phyloP scores from a whole-genome alignment of 2,888 invertebrate species.

The Diaprepes abbreviatus region DNA sequence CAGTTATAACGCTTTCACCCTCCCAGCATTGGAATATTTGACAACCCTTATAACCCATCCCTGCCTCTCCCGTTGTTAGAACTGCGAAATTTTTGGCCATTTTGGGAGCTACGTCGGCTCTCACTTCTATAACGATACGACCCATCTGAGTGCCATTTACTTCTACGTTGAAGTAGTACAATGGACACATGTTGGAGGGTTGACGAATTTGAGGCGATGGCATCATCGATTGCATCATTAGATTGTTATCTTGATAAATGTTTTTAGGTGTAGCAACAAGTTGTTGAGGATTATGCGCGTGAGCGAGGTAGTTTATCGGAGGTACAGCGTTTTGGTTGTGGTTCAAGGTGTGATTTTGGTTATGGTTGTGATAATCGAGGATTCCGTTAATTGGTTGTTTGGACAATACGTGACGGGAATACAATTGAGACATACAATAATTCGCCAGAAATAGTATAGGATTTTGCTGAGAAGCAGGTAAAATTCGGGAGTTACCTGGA shows the following conservation, averaged over 20 bases:
- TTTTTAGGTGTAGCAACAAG: constrained; percentile 64
- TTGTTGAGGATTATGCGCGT: constrained; percentile 57
- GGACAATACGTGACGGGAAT: constrained; percentile 75
- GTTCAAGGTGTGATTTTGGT: constrained; percentile 61
- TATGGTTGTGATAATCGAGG: constrained; percentile 66
- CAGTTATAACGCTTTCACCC: constrained; percentile 84
- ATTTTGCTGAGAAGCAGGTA: constrained; percentile 71
- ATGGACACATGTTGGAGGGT: constrained; percentile 75
- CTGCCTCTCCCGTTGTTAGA: constrained; percentile 79
- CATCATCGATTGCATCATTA: constrained; percentile 65
- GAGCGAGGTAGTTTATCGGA: constrained; percentile 61
- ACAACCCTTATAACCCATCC: constrained; percentile 85
- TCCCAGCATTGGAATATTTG: constrained; percentile 87
- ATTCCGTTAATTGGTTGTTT: constrained; percentile 71
- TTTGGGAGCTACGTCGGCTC: constrained; percentile 83
- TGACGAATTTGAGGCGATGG: constrained; percentile 72
- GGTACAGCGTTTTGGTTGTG: constrained; percentile 66
- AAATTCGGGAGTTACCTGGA: constrained; percentile 62
- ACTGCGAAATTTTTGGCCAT: constrained; percentile 86
- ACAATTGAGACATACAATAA: constrained; percentile 82
- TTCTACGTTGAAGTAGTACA: constrained; percentile 84
- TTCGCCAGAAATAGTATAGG: constrained; percentile 81
- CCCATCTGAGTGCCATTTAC: constrained; percentile 80
- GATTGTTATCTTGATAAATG: constrained; percentile 64
- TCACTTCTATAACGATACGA: constrained; percentile 82